These are phyloP conservation scores for Aspidiotus destructor DNA, from an alignment of 2,888 invertebrate species.

Conservation along the genomic window DNA sequence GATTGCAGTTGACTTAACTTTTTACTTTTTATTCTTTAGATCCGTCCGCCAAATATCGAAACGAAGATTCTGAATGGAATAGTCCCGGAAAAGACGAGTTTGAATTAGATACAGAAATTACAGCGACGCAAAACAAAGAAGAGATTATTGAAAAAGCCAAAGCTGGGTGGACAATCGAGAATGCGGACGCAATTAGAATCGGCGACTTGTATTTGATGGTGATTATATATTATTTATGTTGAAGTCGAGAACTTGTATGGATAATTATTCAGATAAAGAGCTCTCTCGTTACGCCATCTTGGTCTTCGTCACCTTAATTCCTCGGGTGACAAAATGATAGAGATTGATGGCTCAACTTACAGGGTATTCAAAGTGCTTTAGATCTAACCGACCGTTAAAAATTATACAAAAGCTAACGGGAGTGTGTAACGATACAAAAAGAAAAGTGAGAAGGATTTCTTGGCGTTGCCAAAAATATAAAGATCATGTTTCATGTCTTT, in stretches of 20 bases:
- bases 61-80: constrained; percentile 39
- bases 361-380: no score
- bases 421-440: no score
- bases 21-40: constrained; percentile 39
- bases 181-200: constrained; percentile 69
- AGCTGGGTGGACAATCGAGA: constrained; percentile 69
- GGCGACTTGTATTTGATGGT: constrained; percentile 87
- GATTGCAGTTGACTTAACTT: neutral
- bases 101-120: constrained; percentile 35
- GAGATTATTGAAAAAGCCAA: constrained; percentile 35
- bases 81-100: constrained; percentile 46
- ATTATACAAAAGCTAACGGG: no score
- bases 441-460: no score
- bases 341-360: no score
- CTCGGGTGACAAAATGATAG: no score
- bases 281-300: no score
- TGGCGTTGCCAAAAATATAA: no score
- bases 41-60: constrained; percentile 34
- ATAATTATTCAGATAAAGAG: no score
- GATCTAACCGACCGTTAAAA: no score
- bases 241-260: neutral
- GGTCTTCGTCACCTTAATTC: no score
- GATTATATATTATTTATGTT: constrained; percentile 18
- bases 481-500: no score
- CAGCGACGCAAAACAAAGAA: constrained; percentile 39